Evolutionary conservation across 2,113 vertebrate genomes (phyloP).

Genomic region (Numenius arquata): DNA sequence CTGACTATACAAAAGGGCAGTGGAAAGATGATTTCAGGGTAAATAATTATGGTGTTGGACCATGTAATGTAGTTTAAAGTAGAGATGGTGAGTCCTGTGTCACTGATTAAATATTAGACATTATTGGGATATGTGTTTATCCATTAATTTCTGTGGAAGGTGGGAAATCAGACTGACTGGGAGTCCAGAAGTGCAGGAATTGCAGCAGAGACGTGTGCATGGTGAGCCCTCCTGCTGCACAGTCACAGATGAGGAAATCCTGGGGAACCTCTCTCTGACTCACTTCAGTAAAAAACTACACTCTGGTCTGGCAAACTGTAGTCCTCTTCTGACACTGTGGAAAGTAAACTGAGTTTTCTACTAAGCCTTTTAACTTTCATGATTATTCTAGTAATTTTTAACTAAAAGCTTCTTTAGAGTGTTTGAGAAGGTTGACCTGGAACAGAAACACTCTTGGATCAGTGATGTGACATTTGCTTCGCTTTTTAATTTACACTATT

Average conservation of each 20-base stretch:
- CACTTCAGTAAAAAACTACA: rapidly evolving
- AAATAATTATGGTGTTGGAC: background rate
- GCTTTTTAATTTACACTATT: background rate
- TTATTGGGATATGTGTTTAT: background rate
- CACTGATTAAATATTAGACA: background rate
- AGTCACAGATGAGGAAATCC: background rate
- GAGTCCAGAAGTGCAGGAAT: background rate
- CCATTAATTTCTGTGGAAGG: background rate
- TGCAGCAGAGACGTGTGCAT: too few species aligned
- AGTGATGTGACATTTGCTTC: background rate
- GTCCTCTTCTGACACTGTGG: background rate
- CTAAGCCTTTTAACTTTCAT: background rate
- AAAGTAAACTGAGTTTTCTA: background rate
- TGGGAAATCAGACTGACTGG: background rate
- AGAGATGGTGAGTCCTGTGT: background rate
- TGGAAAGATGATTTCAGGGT: background rate
- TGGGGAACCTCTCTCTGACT: background rate
- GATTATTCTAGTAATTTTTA: background rate
- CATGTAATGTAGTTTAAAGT: background rate
- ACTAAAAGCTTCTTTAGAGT: background rate
- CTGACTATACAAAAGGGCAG: background rate
- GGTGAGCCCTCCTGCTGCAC: background rate
- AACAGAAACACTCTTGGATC: background rate
- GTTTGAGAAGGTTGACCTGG: background rate
- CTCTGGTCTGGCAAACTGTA: background rate